These are phyloP conservation scores for Hippoglossus stenolepis DNA, from an alignment of 2,113 vertebrate species.

Conservation along the genomic window DNA sequence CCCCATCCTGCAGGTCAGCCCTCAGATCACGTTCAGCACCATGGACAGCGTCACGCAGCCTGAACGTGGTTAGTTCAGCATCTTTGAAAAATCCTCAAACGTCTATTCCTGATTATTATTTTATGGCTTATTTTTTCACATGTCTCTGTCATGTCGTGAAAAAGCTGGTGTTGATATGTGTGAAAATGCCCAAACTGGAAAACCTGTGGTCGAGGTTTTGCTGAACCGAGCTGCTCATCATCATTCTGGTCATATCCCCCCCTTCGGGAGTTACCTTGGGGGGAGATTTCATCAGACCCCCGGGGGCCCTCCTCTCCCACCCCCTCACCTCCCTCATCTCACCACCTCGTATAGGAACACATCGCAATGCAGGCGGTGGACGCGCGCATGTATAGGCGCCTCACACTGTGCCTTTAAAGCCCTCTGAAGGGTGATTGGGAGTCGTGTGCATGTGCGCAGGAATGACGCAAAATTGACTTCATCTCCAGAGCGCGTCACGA, in stretches of 20 bases:
- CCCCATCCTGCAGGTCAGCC: too few relatives aligned
- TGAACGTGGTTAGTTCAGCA: background rate
- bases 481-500: slow-evolving; percentile 82
- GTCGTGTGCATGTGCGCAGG: slow-evolving; percentile 84
- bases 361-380: slow-evolving; percentile 75
- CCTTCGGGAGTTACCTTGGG: slow-evolving; percentile 64
- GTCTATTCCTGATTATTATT: background rate
- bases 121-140: background rate
- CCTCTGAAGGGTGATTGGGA: slow-evolving; percentile 70
- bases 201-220: slow-evolving; percentile 12
- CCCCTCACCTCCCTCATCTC: slow-evolving; percentile 6
- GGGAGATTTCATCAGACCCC: slow-evolving; percentile 65
- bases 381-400: slow-evolving; percentile 33
- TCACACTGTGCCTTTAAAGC: slow-evolving; percentile 79
- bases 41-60: slow-evolving; percentile 52
- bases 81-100: background rate
- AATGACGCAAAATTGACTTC: slow-evolving; percentile 86
- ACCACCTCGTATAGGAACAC: slow-evolving; percentile 48
- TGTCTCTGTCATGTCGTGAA: background rate
- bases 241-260: slow-evolving; percentile 51
- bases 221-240: slow-evolving; percentile 40
- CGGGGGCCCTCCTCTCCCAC: slow-evolving; percentile 43
- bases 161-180: background rate
- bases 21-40: slow-evolving; percentile 59
- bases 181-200: background rate